Evolutionary conservation across 2,888 invertebrate genomes (phyloP).

Genomic region (Clunio marinus): DNA sequence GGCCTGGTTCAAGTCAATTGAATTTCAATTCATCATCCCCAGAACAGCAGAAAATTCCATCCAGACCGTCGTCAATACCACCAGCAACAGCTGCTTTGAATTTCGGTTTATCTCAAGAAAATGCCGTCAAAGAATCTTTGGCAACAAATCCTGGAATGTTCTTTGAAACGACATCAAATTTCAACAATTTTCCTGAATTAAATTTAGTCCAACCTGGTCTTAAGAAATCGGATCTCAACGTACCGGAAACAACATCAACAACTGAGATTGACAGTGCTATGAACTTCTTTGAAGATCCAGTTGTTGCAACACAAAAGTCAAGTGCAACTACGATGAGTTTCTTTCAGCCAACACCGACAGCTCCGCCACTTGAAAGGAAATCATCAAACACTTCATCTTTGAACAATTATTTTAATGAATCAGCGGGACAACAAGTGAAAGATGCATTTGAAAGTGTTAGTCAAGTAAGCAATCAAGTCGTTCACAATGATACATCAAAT

Average conservation of each 20-base stretch:
- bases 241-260: too few relatives aligned
- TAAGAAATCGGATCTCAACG: constrained; percentile 30
- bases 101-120: too few relatives aligned
- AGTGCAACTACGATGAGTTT: not conserved
- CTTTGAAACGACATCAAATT: not conserved
- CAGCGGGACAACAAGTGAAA: too few relatives aligned
- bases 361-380: not conserved
- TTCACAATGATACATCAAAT: not conserved
- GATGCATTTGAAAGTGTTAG: not conserved
- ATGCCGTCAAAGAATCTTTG: not conserved
- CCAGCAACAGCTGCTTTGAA: too few relatives aligned
- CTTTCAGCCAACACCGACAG: not conserved
- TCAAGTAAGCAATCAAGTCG: not conserved
- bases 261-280: too few relatives aligned
- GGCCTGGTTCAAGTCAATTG: not conserved
- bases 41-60: not conserved
- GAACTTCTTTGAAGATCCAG: not conserved
- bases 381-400: not conserved
- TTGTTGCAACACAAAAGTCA: not conserved
- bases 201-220: not conserved
- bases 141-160: not conserved
- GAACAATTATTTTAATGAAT: not conserved
- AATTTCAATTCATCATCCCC: not conserved
- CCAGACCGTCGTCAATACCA: constrained; percentile 18
- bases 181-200: not conserved